phyloP scores from a whole-genome alignment of 2,888 invertebrate genomes.

The Caenorhabditis afra region DNA sequence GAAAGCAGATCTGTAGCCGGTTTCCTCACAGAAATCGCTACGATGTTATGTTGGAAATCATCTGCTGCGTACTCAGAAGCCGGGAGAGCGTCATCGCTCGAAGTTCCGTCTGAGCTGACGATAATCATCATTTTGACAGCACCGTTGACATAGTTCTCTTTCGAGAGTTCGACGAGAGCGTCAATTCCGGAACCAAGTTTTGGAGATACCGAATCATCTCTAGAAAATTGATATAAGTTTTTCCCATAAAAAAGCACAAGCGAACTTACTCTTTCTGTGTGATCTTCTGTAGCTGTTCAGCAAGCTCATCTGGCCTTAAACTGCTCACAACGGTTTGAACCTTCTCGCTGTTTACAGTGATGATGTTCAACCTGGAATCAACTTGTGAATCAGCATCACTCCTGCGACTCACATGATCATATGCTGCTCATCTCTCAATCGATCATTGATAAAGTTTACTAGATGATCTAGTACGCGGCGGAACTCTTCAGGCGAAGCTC shows the following conservation, averaged over 20 bases:
- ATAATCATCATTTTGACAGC: constrained; percentile 70
- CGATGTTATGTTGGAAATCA: constrained; percentile 70
- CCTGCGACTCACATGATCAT: constrained; percentile 43
- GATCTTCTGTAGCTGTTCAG: constrained; percentile 40
- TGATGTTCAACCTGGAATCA: constrained; percentile 68
- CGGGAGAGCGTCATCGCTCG: constrained; percentile 70
- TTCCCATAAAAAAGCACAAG: background rate
- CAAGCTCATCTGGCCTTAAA: constrained; percentile 51
- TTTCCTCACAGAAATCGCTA: constrained; percentile 72
- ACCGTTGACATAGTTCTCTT: constrained; percentile 71
- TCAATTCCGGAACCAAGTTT: constrained; percentile 73
- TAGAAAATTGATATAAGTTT: no score
- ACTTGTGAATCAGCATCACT: background rate
- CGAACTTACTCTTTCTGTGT: constrained; percentile 24
- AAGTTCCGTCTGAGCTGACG: constrained; percentile 75
- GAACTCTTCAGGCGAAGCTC: constrained; percentile 70
- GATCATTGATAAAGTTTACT: constrained; percentile 66
- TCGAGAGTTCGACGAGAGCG: constrained; percentile 68
- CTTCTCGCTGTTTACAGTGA: constrained; percentile 73
- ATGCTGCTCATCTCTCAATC: constrained; percentile 65
- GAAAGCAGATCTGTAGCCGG: constrained; percentile 70
- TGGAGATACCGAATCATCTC: constrained; percentile 73
- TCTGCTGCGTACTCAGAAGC: constrained; percentile 69
- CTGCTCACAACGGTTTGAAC: constrained; percentile 57
- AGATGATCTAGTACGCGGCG: constrained; percentile 66